Base-by-base conservation (phyloP, 2,888 invertebrate species). In the Dysmachus trigonus region DNA sequence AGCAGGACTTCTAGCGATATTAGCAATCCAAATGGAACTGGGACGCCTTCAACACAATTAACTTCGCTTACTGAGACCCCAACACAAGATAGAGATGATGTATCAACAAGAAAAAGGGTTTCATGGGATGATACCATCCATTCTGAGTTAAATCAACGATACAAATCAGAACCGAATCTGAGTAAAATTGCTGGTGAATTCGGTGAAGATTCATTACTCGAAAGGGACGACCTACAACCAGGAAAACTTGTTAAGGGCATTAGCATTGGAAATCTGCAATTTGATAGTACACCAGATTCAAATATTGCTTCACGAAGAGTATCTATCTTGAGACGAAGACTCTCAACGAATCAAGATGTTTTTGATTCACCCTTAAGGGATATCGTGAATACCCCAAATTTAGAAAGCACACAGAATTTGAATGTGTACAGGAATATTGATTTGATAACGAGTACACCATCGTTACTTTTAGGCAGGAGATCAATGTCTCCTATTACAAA, bases 401-500 rank as follows among this genome's bases (percentile, higher is more conserved):
- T 74, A 83, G 8, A 86, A 86, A 88, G n/a, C 74, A 72, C 53
- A 72, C 89, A 89, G 13, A 90, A 90, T 84, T 88, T 89, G 85
- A 89, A 90, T 38, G 88, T 90, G 22, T 90, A 90, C 87, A 90
- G 91, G 18, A 91, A 90, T 86, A 88, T 90, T 62, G 91, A 91
- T 87, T 88, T 91, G 41, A 90, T 91, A 15, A 91, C 91, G 18
- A 91, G 91, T 86, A 91, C 92, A 31, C 92, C 91, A 76, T 91
- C 91, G 47, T 85, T 91, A 85, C 88, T 91, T 13, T 93, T 94
- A 86, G 93, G 94, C 87, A 93, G 96, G 89, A 95, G 95, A 62
- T 96, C 96, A 53, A 97, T 97, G 96, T 97, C 97, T 15, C 97
- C 97, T 1, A 97, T 97, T 85, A 97, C 97, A 0, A 95, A 96